Percentiles rank a stretch among this genome's conserved stretches.
phyloP scores from a whole-genome alignment of 2,888 invertebrate species.

The Congeria kusceri region DNA sequence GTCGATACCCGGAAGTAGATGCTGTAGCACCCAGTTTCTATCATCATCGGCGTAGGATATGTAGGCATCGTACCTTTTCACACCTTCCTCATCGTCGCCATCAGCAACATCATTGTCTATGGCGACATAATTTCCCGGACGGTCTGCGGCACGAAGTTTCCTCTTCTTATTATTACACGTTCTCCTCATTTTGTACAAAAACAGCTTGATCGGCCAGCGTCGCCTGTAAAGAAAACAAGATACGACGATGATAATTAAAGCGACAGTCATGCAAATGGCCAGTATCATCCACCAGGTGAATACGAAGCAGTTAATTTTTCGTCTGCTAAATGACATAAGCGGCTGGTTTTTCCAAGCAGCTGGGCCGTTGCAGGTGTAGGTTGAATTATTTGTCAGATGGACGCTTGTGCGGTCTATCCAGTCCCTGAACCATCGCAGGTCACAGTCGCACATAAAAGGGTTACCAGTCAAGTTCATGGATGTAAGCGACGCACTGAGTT shows the following conservation, averaged over 20 bases:
- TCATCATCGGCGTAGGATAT: constrained; percentile 70
- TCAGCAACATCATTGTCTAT: constrained; percentile 27
- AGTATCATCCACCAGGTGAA: constrained; percentile 62
- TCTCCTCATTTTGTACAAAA: constrained; percentile 29
- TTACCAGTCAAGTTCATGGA: constrained; percentile 91
- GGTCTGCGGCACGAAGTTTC: constrained; percentile 17
- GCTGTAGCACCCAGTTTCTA: constrained; percentile 62
- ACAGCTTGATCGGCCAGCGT: constrained; percentile 60
- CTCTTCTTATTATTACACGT: not conserved
- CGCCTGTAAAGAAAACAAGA: constrained; percentile 47
- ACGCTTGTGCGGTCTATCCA: constrained; percentile 93
- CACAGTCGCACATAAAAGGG: constrained; percentile 95
- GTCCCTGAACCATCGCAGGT: constrained; percentile 95
- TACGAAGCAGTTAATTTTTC: constrained; percentile 69
- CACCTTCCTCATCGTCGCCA: constrained; percentile 16
- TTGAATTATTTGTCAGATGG: constrained; percentile 35
- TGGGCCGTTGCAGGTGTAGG: constrained; percentile 71
- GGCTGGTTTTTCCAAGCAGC: constrained; percentile 64
- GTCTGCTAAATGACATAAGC: constrained; percentile 66
- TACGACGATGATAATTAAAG: constrained; percentile 47
- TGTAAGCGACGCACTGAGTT: constrained; percentile 89
- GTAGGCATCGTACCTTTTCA: constrained; percentile 43
- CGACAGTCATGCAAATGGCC: constrained; percentile 29
- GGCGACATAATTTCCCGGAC: constrained; percentile 49
- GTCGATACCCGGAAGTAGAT: constrained; percentile 68